Conservation (phyloP, 2,113 vertebrate genomes). For the Triplophysa siluroides region DNA sequence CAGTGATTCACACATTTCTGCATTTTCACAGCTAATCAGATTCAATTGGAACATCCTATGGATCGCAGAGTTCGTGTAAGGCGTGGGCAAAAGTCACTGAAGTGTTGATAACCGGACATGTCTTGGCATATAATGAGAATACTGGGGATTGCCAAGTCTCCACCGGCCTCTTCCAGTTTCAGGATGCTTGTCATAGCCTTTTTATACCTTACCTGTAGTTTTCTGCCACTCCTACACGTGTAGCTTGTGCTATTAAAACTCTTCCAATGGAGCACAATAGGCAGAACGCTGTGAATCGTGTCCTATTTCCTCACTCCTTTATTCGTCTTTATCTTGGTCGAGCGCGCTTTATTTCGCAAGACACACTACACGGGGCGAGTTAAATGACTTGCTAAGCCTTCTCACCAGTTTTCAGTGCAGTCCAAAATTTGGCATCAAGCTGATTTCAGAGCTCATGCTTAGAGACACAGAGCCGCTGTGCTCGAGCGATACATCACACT, state of each 20-base stretch:
- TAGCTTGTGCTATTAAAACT: constrained; percentile 5
- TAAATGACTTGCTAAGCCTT: constrained; percentile 35
- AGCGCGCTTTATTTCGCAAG: constrained; percentile 13
- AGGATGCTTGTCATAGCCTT: not conserved
- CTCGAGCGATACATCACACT: not conserved
- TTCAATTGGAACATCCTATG: not conserved
- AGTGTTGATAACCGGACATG: not conserved
- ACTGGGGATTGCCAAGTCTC: not conserved
- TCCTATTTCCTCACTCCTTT: constrained; percentile 6
- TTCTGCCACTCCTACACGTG: not conserved
- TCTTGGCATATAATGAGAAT: not conserved
- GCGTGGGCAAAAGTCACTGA: not conserved
- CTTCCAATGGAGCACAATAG: not conserved
- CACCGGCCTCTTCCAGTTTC: not conserved
- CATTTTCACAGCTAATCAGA: not conserved
- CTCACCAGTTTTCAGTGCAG: constrained; percentile 19
- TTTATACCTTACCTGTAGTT: not conserved
- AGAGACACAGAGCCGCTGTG: not conserved
- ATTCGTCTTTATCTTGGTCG: constrained; percentile 23
- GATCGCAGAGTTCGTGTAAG: not conserved
- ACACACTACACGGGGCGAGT: constrained; percentile 10
- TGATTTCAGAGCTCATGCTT: not conserved
- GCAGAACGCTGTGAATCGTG: not conserved
- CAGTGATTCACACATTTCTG: constrained; percentile 5
- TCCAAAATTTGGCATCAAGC: constrained; percentile 10